Conservation (phyloP, 2,797 vertebrate genomes). For the Myiotriccus ornatus region DNA sequence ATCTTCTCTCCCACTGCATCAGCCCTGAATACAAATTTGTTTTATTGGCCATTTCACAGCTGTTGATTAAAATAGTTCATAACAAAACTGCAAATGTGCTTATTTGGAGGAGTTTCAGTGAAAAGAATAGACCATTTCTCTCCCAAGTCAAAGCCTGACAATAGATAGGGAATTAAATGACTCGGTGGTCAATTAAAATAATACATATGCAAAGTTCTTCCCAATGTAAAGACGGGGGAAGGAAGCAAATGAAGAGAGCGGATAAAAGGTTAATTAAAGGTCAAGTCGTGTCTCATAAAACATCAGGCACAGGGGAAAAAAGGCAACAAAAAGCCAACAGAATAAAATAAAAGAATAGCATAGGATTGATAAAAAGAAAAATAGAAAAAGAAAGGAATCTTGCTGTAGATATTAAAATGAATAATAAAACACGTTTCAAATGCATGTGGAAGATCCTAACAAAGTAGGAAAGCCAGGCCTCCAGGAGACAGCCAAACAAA, state of each 20-base stretch:
- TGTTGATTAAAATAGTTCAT: constrained; percentile 58
- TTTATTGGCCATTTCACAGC: constrained; percentile 57
- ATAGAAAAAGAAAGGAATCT: neutral
- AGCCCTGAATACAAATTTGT: constrained; percentile 1
- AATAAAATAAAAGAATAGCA: neutral
- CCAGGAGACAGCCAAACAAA: constrained; percentile 58
- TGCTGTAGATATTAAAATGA: neutral
- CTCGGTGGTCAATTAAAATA: constrained; percentile 28
- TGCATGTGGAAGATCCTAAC: neutral
- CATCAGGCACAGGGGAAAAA: neutral
- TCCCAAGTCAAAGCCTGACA: constrained; percentile 6
- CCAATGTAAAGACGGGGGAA: neutral
- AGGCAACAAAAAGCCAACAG: neutral
- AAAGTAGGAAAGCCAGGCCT: constrained; percentile 43
- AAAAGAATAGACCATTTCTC: neutral
- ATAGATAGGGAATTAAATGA: neutral
- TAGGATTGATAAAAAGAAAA: neutral
- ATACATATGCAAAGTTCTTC: neutral
- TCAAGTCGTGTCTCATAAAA: neutral
- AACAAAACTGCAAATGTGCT: constrained; percentile 39
- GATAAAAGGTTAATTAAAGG: constrained; percentile 61
- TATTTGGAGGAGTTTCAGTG: constrained; percentile 16
- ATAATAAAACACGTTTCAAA: constrained; percentile 16
- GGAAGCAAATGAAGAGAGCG: neutral
- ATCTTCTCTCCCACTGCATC: neutral